Evolutionary conservation across 2,797 vertebrate genomes (phyloP).

Genomic region (Phataginus tricuspis): DNA sequence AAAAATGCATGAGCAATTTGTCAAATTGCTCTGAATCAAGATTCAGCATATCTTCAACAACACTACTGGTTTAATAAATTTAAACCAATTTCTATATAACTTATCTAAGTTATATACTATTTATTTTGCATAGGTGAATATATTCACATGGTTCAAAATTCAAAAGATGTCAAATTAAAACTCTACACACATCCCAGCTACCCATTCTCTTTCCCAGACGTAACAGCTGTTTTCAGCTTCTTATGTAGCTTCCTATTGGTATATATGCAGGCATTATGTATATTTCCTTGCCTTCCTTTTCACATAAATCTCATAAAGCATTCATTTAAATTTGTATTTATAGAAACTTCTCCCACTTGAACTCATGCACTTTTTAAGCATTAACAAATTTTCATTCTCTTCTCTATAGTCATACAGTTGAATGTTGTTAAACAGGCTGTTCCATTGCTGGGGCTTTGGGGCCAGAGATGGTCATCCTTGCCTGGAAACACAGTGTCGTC

Average conservation of each 20-base stretch:
- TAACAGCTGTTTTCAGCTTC: background rate
- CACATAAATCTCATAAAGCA: background rate
- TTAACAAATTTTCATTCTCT: background rate
- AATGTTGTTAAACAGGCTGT: background rate
- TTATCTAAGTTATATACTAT: background rate
- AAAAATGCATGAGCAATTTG: background rate
- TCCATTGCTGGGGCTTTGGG: background rate
- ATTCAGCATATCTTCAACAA: background rate
- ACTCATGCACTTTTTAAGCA: background rate
- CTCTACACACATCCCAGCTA: too few relatives aligned
- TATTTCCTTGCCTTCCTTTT: background rate
- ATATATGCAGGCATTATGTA: background rate
- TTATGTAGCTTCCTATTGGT: background rate
- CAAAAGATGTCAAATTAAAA: background rate
- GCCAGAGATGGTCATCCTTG: background rate
- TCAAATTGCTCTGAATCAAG: background rate
- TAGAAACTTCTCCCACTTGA: background rate
- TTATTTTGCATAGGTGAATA: background rate
- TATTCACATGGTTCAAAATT: conserved; percentile 12
- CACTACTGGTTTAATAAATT: background rate
- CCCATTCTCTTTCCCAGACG: background rate
- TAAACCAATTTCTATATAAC: background rate
- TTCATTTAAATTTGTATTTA: background rate
- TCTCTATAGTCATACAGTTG: background rate
- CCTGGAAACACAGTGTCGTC: background rate